These are phyloP conservation scores for Phoxinus dragarum DNA, from an alignment of 2,797 vertebrate species.

Conservation along the genomic window DNA sequence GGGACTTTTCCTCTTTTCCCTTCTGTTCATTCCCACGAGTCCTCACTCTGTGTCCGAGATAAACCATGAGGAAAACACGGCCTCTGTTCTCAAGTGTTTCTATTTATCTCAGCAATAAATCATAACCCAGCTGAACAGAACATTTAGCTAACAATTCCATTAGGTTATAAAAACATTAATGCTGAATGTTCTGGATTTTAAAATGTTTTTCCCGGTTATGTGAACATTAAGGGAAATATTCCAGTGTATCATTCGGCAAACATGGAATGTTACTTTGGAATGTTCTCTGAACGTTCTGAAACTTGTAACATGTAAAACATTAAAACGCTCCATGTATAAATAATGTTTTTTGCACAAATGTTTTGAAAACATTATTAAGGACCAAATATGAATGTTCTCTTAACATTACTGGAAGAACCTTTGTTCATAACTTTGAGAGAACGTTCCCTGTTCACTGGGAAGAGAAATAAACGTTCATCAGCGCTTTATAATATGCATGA, in stretches of 20 bases:
- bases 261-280: too few species aligned
- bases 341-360: too few species aligned
- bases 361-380: too few species aligned
- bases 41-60: background rate
- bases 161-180: background rate
- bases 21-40: background rate
- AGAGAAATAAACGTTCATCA: background rate
- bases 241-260: background rate
- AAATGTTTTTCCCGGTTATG: background rate
- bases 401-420: too few species aligned
- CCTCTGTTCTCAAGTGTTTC: too few species aligned
- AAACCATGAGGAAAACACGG: background rate
- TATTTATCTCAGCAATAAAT: too few species aligned
- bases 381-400: too few species aligned
- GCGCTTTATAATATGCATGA: background rate
- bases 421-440: background rate
- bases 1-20: background rate
- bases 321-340: too few species aligned
- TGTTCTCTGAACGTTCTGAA: too few species aligned
- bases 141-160: too few species aligned
- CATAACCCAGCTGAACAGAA: background rate
- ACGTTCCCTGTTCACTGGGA: background rate
- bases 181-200: background rate
- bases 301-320: too few species aligned
- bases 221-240: background rate